Conservation (phyloP, 2,113 vertebrate genomes). For the Hymenochirus boettgeri region DNA sequence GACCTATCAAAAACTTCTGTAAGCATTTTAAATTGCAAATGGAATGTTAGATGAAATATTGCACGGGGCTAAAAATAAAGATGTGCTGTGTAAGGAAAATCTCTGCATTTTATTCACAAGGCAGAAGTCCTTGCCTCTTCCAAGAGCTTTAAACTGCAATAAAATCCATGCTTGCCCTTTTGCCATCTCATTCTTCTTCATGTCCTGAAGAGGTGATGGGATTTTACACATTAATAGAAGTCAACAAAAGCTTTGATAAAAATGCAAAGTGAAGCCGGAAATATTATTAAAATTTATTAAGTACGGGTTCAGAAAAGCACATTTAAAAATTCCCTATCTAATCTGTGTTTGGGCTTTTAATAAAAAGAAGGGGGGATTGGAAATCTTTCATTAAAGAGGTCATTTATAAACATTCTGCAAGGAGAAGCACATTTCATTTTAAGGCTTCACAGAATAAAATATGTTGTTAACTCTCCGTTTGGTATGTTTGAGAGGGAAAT, state of each 20-base stretch:
- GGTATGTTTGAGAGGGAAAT: background rate
- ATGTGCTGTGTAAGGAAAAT: conserved; percentile 2
- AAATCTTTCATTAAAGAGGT: background rate
- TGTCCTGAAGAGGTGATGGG: conserved; percentile 7
- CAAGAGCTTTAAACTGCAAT: conserved; percentile 18
- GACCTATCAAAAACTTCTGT: too few species aligned
- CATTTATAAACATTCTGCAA: background rate
- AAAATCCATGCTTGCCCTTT: conserved; percentile 9
- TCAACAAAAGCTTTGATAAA: conserved; percentile 18
- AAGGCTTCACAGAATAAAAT: background rate
- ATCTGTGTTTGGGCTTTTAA: conserved; percentile 4
- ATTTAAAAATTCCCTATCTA: background rate
- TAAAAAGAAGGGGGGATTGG: background rate
- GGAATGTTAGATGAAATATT: background rate
- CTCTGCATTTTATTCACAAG: conserved; percentile 14
- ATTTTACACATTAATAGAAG: conserved; percentile 26
- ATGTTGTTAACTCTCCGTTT: background rate
- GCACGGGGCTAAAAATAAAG: background rate
- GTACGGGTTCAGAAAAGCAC: background rate
- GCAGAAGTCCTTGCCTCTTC: conserved; percentile 3
- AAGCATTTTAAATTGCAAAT: background rate
- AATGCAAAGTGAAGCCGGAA: conserved; percentile 4
- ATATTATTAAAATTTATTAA: conserved; percentile 18
- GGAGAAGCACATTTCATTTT: background rate
- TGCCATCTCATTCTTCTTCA: conserved; percentile 12